Conservation (phyloP, 1,140 invertebrate species). For the Diuraphis noxia region DNA sequence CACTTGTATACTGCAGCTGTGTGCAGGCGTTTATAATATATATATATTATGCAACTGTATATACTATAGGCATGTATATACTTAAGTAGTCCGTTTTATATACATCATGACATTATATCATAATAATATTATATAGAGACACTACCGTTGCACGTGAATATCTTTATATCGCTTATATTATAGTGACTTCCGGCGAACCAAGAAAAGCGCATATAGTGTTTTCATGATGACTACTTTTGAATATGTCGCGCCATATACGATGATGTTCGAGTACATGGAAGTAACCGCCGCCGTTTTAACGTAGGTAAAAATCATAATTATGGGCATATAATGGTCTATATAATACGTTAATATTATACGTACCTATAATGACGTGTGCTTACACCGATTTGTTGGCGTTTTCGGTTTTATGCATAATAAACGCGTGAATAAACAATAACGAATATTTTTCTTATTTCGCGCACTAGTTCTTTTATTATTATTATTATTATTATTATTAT, state of each 20-base stretch:
- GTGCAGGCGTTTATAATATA: too few species aligned
- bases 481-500: neutral
- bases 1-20: neutral
- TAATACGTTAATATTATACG: neutral
- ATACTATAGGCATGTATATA: neutral
- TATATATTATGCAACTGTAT: neutral
- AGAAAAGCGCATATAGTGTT: too few species aligned
- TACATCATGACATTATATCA: neutral
- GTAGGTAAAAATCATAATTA: too few species aligned
- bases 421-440: neutral
- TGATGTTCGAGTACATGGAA: too few species aligned
- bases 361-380: neutral
- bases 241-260: too few species aligned
- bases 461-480: neutral
- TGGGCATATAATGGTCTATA: too few species aligned
- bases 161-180: too few species aligned
- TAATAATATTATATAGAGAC: neutral
- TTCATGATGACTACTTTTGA: too few species aligned
- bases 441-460: neutral
- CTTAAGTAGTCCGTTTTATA: neutral
- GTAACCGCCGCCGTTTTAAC: too few species aligned
- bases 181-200: too few species aligned
- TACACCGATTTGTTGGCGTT: neutral
- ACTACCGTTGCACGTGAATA: too few species aligned
- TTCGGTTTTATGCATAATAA: neutral